A percentile compares a stretch with the other conserved stretches of the same genome.
Conservation (phyloP, 2,113 vertebrate genomes). For the Sphaerodactylus townsendi region DNA sequence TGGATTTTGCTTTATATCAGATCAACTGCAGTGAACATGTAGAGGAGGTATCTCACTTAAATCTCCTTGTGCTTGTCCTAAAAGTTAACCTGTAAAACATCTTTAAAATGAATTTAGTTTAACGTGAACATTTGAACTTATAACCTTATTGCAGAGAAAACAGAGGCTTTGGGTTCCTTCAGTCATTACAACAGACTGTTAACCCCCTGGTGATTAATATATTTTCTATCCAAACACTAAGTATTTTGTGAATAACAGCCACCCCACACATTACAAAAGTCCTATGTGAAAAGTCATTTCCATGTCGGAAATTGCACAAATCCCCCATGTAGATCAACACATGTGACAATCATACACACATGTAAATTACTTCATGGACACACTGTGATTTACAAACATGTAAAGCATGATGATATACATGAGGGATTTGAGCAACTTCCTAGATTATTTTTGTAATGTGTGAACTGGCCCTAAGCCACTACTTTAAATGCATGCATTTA, state of each 20-base stretch:
- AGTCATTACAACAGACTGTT: constrained; percentile 3
- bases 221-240: constrained; percentile 12
- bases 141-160: constrained; percentile 6
- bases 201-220: neutral
- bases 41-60: too few relatives aligned
- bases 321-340: neutral
- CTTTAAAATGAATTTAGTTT: constrained; percentile 6
- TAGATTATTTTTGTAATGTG: neutral
- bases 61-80: neutral
- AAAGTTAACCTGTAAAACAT: neutral
- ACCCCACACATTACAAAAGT: neutral
- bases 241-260: constrained; percentile 5
- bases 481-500: neutral
- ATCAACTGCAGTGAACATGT: too few relatives aligned
- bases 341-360: neutral
- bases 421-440: neutral
- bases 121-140: neutral
- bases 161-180: neutral
- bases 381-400: neutral
- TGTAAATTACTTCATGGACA: neutral
- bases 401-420: neutral
- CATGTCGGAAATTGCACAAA: constrained; percentile 6
- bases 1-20: too few relatives aligned
- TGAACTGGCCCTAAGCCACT: neutral
- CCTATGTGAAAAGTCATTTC: constrained; percentile 4